These are phyloP conservation scores for Anaspis maculata DNA, from an alignment of 2,888 invertebrate species.

Conservation along the genomic window DNA sequence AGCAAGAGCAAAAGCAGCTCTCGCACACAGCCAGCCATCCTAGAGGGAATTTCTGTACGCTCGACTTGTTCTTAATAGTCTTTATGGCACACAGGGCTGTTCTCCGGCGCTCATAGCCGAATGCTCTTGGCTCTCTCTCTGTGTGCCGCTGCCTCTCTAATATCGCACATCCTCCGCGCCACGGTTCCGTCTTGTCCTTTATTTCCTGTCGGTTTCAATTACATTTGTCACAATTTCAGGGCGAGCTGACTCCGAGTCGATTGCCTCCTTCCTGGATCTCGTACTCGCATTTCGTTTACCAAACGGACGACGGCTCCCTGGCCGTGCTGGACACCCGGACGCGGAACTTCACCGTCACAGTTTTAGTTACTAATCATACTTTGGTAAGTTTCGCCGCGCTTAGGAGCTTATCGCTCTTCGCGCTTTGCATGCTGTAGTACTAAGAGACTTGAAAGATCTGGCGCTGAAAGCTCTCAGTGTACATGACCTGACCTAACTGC, in stretches of 20 bases:
- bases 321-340: conserved; percentile 71
- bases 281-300: conserved; percentile 75
- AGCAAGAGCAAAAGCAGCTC: too few species aligned
- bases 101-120: too few species aligned
- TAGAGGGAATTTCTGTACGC: conserved; percentile 7
- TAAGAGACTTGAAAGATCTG: too few species aligned
- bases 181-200: conserved; percentile 10
- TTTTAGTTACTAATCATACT: conserved; percentile 80
- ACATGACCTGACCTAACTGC: too few species aligned
- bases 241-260: conserved; percentile 38
- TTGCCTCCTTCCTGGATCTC: conserved; percentile 77
- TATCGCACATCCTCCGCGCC: conserved; percentile 7
- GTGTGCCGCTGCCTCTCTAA: too few species aligned
- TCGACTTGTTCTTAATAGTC: conserved; percentile 7
- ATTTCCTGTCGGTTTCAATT: conserved; percentile 17
- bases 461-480: too few species aligned
- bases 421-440: background rate
- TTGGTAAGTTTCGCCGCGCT: conserved; percentile 69
- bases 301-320: conserved; percentile 77
- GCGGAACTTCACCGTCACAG: conserved; percentile 64
- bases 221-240: conserved; percentile 27
- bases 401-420: too few species aligned
- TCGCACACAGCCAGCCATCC: too few species aligned
- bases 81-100: conserved; percentile 9
- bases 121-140: background rate